A percentile compares a stretch with the other conserved stretches of the same genome.
These are phyloP conservation scores for Belgica antarctica DNA, from an alignment of 2,888 invertebrate genomes.

Conservation along the genomic window DNA sequence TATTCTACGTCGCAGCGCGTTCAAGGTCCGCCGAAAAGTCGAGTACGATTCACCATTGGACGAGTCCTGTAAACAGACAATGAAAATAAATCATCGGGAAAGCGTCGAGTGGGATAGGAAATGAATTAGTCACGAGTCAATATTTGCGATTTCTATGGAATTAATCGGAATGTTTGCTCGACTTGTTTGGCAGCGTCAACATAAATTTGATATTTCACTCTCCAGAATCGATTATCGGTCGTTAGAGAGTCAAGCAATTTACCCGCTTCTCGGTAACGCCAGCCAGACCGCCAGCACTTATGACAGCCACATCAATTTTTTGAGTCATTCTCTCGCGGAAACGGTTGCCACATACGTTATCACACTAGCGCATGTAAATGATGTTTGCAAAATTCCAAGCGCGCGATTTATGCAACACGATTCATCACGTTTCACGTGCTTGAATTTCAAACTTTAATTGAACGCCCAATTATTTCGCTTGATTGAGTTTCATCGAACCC, in stretches of 20 bases:
- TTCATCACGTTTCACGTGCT: conserved; percentile 1
- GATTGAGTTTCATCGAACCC: too few species aligned
- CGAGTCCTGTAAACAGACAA: conserved; percentile 28
- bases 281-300: conserved; percentile 10
- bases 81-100: conserved; percentile 33
- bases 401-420: too few species aligned
- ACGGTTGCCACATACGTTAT: too few species aligned
- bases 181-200: conserved; percentile 8
- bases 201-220: conserved; percentile 1
- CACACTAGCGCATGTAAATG: too few species aligned
- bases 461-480: too few species aligned
- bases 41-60: conserved; percentile 45
- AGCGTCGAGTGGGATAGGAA: conserved; percentile 18
- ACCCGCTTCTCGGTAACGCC: conserved; percentile 28
- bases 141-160: conserved; percentile 14
- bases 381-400: too few species aligned
- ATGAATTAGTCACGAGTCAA: conserved; percentile 20
- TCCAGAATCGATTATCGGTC: too few species aligned
- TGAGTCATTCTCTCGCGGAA: conserved; percentile 20
- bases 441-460: neutral
- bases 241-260: neutral
- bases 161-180: conserved; percentile 18
- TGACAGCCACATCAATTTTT: conserved; percentile 40
- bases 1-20: conserved; percentile 54
- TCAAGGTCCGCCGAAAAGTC: conserved; percentile 53